Evolutionary conservation across 2,888 invertebrate species (phyloP), one percentile per base, ranked within the genome.

Genomic region (Sinodicranocentrus sp.): DNA sequence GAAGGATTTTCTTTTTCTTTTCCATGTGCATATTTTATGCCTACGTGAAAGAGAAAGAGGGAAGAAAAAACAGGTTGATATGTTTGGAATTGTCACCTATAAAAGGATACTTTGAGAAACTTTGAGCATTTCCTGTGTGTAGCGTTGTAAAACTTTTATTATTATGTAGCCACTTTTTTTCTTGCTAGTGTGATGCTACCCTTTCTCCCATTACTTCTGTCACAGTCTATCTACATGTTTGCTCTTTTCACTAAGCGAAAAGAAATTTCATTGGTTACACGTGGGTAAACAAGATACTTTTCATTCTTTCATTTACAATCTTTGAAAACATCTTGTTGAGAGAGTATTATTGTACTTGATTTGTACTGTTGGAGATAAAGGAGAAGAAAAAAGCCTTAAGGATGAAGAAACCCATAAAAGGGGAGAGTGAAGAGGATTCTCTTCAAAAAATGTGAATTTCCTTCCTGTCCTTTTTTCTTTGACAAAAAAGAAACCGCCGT

Each of bases 91-190:
- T 57, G 57, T 57, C 57, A 57, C 57, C 57, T 23, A 57, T 57
- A 57, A 57, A 57, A 57, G 57, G 13, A 57, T 57, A 57, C 57
- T 17, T 48, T 33, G 10, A 3, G 33, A 33, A 33, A 33, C 33
- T 33, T 33, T 25, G 26, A 1, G 52, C 26, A 44, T 21, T 25
- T 33, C 19, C 19, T 70, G 19, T 8, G 25, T 59, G 10, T 2
- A 17, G 8, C 25, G 70, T 70, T 70, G 71, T 71, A 71, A 71
- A 71, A 71, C 71, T 71, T 71, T 71, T 71, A 57, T 71, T 71
- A 71, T 71, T 71, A 71, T 71, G 71, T 71, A 71, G 23, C 71
- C 71, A 71, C 71, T 71, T 39, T 15, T 48, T 48, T 48, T n/a
- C 6, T 15, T 54, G 19, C 71, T 70, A 33, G 33, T 33, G 33